Evolutionary conservation across 2,113 vertebrate genomes (phyloP), one percentile per base, ranked within the genome.

Genomic region (Caranx melampygus): DNA sequence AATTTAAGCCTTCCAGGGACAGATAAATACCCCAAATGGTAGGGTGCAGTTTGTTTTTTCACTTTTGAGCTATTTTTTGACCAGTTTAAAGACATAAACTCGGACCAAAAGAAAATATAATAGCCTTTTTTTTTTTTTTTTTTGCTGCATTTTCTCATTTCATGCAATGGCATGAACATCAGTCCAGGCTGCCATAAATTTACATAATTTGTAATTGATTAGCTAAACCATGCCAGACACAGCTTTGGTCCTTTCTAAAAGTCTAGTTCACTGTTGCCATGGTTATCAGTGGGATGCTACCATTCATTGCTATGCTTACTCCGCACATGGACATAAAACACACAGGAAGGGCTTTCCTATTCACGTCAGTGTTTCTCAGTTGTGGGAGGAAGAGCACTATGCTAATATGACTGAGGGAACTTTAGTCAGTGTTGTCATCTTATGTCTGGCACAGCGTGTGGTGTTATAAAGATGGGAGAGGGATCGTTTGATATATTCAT

Each of bases 261-360:
- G 59, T 51, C 40, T 44, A 35, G 69, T 79, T 79, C 57, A 15
- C 64, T 65, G 91, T 92, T 92, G 84, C 90, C 79, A 81, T 93
- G 87, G 84, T 89, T 79, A 87, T 78, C 62, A 55, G 57, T 68
- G 66, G 65, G 75, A 71, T 65, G 62, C 59, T 68, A 40, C 47
- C 52, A 18, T 45, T 72, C 42, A 54, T 35, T 33, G 70, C 44
- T 63, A 13, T 59, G 47, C 26, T 57, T 16, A 34, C 10, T 7
- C 18, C 66, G 18, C 10, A 26, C 16, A 6, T 13, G 52, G 72
- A 75, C 62, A 21, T 34, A 16, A 31, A 58, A 34, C 5, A 51
- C 47, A 26, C 47, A 73, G 44, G 74, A 54, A 54, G 2, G 13
- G 4, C 5, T 20, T 55, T 21, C 18, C 15, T 18, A 20, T 52